phyloP scores from a whole-genome alignment of 2,888 invertebrate species.

The Pristionchus maxplancki region DNA sequence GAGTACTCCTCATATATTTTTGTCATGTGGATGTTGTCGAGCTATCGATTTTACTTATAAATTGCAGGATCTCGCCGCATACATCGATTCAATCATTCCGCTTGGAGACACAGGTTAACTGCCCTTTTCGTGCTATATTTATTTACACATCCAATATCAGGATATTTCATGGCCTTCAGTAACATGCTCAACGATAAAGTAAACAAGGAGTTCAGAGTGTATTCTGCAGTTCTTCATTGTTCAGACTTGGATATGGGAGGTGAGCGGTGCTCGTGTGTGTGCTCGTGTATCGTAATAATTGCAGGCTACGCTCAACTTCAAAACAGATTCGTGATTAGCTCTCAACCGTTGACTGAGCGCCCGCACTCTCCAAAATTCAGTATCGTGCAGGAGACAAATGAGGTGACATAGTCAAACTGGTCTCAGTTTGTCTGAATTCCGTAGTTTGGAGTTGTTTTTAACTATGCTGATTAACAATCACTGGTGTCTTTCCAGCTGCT shows the following conservation, averaged over 20 bases:
- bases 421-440: background rate
- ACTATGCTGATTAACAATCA: too few relatives aligned
- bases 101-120: background rate
- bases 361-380: background rate
- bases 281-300: background rate
- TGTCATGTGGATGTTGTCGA: background rate
- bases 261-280: background rate
- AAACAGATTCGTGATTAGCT: background rate
- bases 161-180: background rate
- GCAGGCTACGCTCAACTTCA: background rate
- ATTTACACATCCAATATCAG: background rate
- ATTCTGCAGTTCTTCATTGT: background rate
- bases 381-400: background rate
- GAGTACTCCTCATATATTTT: background rate
- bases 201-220: background rate
- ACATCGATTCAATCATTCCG: background rate
- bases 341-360: background rate
- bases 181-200: background rate
- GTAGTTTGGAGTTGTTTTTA: too few relatives aligned
- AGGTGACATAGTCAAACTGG: background rate
- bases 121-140: background rate
- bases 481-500: background rate
- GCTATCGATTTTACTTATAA: too few relatives aligned
- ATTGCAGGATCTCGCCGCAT: background rate
- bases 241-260: background rate